These are phyloP conservation scores for Dendrophyllia cribrosa DNA, from an alignment of 64 coral and sea anemone genomes.

Conservation along the genomic window DNA sequence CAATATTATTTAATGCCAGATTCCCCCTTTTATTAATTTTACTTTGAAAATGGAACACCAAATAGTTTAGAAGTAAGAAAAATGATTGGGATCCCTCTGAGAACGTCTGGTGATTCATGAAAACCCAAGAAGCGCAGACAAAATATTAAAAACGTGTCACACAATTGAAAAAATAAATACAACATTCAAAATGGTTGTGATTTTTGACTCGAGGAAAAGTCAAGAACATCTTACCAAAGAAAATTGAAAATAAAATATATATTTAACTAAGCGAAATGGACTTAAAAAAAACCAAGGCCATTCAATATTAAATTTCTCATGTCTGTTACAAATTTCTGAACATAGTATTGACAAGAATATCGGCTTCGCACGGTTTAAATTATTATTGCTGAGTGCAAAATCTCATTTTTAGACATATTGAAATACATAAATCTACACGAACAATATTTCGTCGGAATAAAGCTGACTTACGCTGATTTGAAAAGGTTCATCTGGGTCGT, in stretches of 20 bases:
- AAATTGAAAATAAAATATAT: not conserved
- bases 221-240: not conserved
- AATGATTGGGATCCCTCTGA: too few species aligned
- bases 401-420: not conserved
- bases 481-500: conserved; percentile 45
- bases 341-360: too few species aligned
- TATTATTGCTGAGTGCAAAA: not conserved
- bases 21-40: not conserved
- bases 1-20: not conserved
- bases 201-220: conserved; percentile 26
- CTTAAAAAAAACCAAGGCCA: not conserved
- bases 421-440: not conserved
- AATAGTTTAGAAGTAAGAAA: not conserved
- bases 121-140: not conserved
- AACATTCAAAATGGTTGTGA: not conserved
- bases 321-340: not conserved
- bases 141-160: conserved; percentile 25
- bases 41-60: not conserved
- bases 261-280: conserved; percentile 6
- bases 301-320: not conserved
- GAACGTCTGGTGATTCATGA: not conserved
- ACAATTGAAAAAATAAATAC: not conserved
- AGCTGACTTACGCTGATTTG: conserved; percentile 60
- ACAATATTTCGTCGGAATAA: not conserved
- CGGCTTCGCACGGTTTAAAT: too few species aligned